Evolutionary conservation across 2,797 vertebrate genomes (phyloP), one percentile per base, ranked within the genome.

Genomic region (Champsocephalus esox): DNA sequence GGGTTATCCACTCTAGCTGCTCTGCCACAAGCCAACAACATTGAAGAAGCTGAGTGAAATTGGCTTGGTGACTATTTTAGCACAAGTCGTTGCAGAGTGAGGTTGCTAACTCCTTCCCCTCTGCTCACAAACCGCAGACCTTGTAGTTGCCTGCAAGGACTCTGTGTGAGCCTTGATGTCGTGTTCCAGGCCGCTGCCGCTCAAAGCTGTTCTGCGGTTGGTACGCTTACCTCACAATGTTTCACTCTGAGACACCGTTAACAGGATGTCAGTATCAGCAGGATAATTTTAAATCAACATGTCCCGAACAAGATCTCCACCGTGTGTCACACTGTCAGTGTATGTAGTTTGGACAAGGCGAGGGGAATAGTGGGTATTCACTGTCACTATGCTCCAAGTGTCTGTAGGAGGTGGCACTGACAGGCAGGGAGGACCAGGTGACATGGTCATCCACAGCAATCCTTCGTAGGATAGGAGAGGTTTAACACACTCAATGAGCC

Each of bases 91-190:
- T 51, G 57, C 45, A 73, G 55, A 68, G 24, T 80, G 73, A 80
- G 76, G 46, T 52, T 83, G 71, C 70, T 76, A 3, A 73, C 67
- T 85, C 49, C 64, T 82, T 83, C 75, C 78, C 54, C 72, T 79
- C 75, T 75, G 61, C 77, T 65, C 52, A 17, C 68, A 63, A 76
- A 83, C 69, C 58, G 9, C 82, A 82, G 62, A 79, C 77, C 83
- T 77, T 77, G 69, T 61, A 81, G 80, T 66, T 67, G 81, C 77
- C 64, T 85, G 84, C 77, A 56, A 71, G 52, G 58, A 77, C 72
- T 88, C 82, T 49, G 44, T 69, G n/a, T 66, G 73, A 77, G 66
- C 71, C 75, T 67, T 48, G 77, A 59, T 79, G 76, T 85, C 83
- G 70, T 79, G 79, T 88, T 85, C 64, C 82, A 82, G 44, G 66